Conservation (phyloP, 2,113 vertebrate species). For the Scopus umbretta region DNA sequence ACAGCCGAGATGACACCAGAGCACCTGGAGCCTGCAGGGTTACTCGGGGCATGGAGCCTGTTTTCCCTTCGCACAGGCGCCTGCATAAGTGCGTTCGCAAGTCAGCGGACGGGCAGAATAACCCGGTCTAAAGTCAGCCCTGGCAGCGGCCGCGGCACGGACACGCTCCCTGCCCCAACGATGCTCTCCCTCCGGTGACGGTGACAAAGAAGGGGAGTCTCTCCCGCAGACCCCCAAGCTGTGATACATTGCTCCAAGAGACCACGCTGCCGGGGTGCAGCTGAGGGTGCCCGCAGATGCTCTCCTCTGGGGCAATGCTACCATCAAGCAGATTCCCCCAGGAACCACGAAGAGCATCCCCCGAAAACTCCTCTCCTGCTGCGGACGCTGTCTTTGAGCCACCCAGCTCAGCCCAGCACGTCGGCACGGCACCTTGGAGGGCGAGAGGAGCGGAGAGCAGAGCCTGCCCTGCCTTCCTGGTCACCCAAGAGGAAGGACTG, state of each 20-base stretch:
- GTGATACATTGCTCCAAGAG: not conserved
- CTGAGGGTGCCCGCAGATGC: not conserved
- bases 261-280: not conserved
- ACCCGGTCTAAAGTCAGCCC: not conserved
- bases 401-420: not conserved
- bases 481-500: not conserved
- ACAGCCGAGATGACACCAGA: not conserved
- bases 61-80: not conserved
- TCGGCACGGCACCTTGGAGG: not conserved
- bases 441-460: not conserved
- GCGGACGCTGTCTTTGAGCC: not conserved
- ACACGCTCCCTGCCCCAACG: not conserved
- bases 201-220: not conserved
- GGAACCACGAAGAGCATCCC: not conserved
- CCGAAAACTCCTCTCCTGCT: not conserved
- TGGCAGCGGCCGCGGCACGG: not conserved
- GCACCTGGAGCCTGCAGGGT: not conserved
- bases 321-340: not conserved
- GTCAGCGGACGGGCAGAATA: not conserved
- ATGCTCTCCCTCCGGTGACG: not conserved
- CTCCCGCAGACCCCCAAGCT: not conserved
- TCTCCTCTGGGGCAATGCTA: not conserved
- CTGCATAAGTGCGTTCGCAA: rapidly evolving
- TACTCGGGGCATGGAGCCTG: not conserved
- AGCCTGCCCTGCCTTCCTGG: not conserved